Base-by-base conservation (phyloP, 2,113 vertebrate species). In the Seriola aureovittata region DNA sequence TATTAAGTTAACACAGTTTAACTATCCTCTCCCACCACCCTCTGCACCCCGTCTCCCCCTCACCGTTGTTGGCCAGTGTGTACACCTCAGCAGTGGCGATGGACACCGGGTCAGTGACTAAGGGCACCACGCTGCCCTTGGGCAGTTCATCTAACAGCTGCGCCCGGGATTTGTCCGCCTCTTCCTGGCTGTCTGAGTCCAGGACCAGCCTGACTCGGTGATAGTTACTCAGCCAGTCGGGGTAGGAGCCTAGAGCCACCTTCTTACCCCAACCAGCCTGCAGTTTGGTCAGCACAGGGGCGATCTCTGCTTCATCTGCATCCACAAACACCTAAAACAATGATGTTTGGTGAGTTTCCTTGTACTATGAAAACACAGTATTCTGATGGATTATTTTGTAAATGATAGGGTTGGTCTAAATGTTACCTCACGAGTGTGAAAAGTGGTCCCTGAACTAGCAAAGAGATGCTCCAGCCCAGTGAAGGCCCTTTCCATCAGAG, bases 151-250 rank as follows among this genome's bases (percentile, higher is more conserved):
- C 92, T 2, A 96, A 69, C 86, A 99, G 90, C 92, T 96, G 97
- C 3, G 79, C 10, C 29, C 93, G 65, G 0, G 96, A 96, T 59
- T 94, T 94, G 69, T 98, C 96, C 91, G 98, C 91, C 5, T 95
- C 91, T 4, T 79, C 89, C 46, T 95, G 91, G 0, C 96, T 96
- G 60, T 98, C 91, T 0, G 97, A 96, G 84, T 99, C 98, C 93
- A 99, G 89, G 0, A 96, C 96, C 90, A 99, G 94, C 86, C 96
- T 95, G 75, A 99, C 98, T 0, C 95, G 94, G 81, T 97, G 96
- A 79, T 99, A 99, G 90, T 99, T 99, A 78, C 94, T 98, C 70
- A 93, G 75, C 98, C 98, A 99, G 90, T 99, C 97, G 0, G 98
- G 98, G 88, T 99, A 99, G 21, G 98, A 99, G 1, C 98, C 98